Evolutionary conservation across 2,888 invertebrate genomes (phyloP).

Genomic region (Plagodis dolabraria): DNA sequence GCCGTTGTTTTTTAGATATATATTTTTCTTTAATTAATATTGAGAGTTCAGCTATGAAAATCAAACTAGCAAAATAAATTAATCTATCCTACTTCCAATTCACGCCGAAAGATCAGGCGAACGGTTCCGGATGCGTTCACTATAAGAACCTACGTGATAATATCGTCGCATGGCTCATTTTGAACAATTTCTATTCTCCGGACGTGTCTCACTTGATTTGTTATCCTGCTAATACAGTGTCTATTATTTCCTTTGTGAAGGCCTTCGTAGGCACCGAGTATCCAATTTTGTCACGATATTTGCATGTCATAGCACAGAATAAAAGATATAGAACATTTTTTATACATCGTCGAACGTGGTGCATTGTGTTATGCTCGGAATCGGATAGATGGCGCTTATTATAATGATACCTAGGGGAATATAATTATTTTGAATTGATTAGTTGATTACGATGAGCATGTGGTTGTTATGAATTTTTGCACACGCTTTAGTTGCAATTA

Average conservation of each 20-base stretch:
- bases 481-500: too few relatives aligned
- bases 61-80: too few relatives aligned
- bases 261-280: slow-evolving; percentile 24
- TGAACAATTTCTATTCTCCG: slow-evolving; percentile 59
- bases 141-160: slow-evolving; percentile 48
- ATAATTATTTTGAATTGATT: not conserved
- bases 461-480: too few relatives aligned
- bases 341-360: slow-evolving; percentile 5
- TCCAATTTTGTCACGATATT: slow-evolving; percentile 34
- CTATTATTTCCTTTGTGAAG: slow-evolving; percentile 54
- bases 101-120: slow-evolving; percentile 23
- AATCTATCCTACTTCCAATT: not conserved
- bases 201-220: slow-evolving; percentile 56
- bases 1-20: too few relatives aligned
- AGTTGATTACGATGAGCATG: too few relatives aligned
- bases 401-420: not conserved
- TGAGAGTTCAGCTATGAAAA: too few relatives aligned
- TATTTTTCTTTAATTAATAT: too few relatives aligned
- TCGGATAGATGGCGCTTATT: slow-evolving; percentile 48
- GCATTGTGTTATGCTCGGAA: slow-evolving; percentile 17
- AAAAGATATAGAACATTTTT: slow-evolving; percentile 19
- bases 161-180: slow-evolving; percentile 52
- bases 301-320: slow-evolving; percentile 8
- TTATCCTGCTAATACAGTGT: slow-evolving; percentile 61
- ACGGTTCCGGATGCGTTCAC: slow-evolving; percentile 52